These are phyloP conservation scores for Drosophila busckii DNA, from an alignment of 1,140 invertebrate genomes.

Conservation along the genomic window DNA sequence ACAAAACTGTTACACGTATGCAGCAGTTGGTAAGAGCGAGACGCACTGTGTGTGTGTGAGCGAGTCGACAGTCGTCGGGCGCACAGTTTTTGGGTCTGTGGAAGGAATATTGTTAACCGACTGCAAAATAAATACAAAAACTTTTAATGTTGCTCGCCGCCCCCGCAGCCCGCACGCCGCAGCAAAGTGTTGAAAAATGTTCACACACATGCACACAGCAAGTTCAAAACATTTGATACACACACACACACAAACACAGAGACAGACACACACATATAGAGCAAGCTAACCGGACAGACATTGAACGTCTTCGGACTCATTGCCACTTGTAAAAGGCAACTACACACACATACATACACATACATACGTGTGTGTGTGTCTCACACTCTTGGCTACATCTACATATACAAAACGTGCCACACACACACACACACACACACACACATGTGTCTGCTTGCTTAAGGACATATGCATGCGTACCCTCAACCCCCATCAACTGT, in stretches of 20 bases:
- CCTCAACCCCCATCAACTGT: slow-evolving; percentile 27
- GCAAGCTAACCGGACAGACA: slow-evolving; percentile 45
- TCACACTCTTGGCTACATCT: slow-evolving; percentile 17
- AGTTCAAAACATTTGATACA: neutral
- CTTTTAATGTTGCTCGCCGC: slow-evolving; percentile 56
- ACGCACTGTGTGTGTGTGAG: neutral
- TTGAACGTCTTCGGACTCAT: slow-evolving; percentile 73
- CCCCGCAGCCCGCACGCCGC: slow-evolving; percentile 39
- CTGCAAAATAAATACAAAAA: slow-evolving; percentile 78
- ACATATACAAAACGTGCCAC: slow-evolving; percentile 12
- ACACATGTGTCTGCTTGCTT: slow-evolving; percentile 35
- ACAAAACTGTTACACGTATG: slow-evolving; percentile 66
- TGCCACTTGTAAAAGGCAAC: slow-evolving; percentile 70
- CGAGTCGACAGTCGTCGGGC: too few species aligned
- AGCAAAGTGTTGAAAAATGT: slow-evolving; percentile 72
- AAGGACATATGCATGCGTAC: slow-evolving; percentile 68
- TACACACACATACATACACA: slow-evolving; percentile 37
- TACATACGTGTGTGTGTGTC: too few species aligned
- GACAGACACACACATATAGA: neutral
- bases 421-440: slow-evolving; percentile 6
- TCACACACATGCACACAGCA: slow-evolving; percentile 9
- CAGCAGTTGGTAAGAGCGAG: slow-evolving; percentile 8
- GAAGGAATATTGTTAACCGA: slow-evolving; percentile 75
- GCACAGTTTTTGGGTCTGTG: slow-evolving; percentile 21
- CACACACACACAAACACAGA: slow-evolving; percentile 19